phyloP scores from a whole-genome alignment of 53 echinoderm and acorn worm species.

The Temnopleurus reevesii region DNA sequence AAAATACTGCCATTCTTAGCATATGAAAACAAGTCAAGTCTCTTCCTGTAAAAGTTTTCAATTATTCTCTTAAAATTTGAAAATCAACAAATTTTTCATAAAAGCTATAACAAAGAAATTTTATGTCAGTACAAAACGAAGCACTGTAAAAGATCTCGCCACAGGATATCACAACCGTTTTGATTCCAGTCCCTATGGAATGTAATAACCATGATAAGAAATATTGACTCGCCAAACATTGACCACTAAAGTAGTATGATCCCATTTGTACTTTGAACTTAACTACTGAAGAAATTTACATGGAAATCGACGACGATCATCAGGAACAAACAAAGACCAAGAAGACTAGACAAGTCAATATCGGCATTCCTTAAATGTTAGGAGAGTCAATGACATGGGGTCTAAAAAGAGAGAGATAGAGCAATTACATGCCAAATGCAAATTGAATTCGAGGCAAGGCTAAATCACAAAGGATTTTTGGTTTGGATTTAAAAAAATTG shows the following conservation, averaged over 20 bases:
- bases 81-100: too few relatives aligned
- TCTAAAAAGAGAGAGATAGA: not conserved
- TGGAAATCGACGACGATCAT: not conserved
- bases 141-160: too few relatives aligned
- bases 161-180: too few relatives aligned
- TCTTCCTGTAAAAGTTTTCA: too few relatives aligned
- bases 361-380: not conserved
- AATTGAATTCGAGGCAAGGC: not conserved
- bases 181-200: not conserved
- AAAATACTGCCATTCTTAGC: too few relatives aligned
- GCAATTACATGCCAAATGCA: not conserved
- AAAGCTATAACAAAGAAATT: too few relatives aligned
- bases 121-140: too few relatives aligned
- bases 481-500: not conserved
- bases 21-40: too few relatives aligned
- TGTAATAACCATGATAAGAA: not conserved
- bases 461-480: not conserved
- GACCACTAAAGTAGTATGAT: not conserved
- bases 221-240: slow-evolving; percentile 10
- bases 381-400: not conserved
- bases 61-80: too few relatives aligned
- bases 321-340: not conserved
- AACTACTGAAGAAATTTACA: slow-evolving; percentile 33
- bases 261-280: slow-evolving; percentile 1
- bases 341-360: not conserved